phyloP scores from a whole-genome alignment of 2,797 vertebrate genomes.

The Serranus cabrilla region DNA sequence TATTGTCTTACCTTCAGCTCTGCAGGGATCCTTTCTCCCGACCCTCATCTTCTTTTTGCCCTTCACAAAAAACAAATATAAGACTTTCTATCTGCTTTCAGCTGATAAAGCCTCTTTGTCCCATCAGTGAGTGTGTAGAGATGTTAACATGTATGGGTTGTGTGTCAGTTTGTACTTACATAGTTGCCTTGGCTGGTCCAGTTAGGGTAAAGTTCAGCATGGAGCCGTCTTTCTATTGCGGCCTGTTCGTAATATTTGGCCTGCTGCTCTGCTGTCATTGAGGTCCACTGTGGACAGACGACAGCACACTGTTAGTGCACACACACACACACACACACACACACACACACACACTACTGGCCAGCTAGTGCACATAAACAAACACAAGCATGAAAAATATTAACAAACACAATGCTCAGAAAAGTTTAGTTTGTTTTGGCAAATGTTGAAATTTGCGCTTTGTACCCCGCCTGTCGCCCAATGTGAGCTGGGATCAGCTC shows the following conservation, averaged over 20 bases:
- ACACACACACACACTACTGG: background rate
- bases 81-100: background rate
- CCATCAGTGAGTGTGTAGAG: too few relatives aligned
- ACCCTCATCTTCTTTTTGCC: too few relatives aligned
- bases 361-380: too few relatives aligned
- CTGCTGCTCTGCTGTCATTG: background rate
- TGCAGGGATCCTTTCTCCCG: too few relatives aligned
- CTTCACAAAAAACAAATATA: background rate
- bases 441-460: too few relatives aligned
- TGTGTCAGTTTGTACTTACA: background rate
- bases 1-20: too few relatives aligned
- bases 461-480: too few relatives aligned
- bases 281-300: constrained; percentile 9
- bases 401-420: background rate
- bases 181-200: constrained; percentile 1
- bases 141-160: background rate
- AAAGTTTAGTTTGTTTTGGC: background rate
- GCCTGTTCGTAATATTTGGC: constrained; percentile 5
- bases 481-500: too few relatives aligned
- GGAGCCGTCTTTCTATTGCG: background rate
- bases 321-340: background rate
- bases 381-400: background rate
- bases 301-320: background rate
- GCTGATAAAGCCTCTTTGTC: too few relatives aligned
- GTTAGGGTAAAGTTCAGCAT: background rate